Percentiles rank a stretch among this genome's conserved stretches.
phyloP scores from a whole-genome alignment of 2,888 invertebrate genomes.

The Mylabris sibirica region DNA sequence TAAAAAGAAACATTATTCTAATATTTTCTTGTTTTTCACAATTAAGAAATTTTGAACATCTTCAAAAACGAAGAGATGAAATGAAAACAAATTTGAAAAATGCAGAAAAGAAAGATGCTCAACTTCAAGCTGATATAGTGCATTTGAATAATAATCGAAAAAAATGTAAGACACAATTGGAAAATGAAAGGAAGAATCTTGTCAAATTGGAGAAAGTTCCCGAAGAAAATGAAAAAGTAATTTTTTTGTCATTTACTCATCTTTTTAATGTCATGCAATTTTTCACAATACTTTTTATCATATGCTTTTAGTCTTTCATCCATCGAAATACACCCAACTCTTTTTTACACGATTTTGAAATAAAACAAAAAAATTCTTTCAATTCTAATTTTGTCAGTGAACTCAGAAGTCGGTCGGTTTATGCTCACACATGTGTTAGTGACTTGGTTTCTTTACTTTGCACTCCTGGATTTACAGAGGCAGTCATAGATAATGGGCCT shows the following conservation, averaged over 20 bases:
- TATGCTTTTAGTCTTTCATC: too few species aligned
- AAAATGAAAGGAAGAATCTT: slow-evolving; percentile 73
- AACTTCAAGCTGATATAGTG: slow-evolving; percentile 71
- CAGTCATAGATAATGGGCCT: too few species aligned
- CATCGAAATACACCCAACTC: too few species aligned
- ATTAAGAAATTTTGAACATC: slow-evolving; percentile 66
- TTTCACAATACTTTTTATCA: too few species aligned
- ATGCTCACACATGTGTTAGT: too few species aligned
- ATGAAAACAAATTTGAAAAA: slow-evolving; percentile 69
- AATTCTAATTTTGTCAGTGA: too few species aligned
- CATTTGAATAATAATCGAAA: slow-evolving; percentile 78
- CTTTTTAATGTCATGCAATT: too few species aligned
- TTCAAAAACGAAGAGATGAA: slow-evolving; percentile 68
- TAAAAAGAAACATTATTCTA: slow-evolving; percentile 3
- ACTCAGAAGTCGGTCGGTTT: too few species aligned
- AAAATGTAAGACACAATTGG: slow-evolving; percentile 73
- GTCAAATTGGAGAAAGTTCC: slow-evolving; percentile 72
- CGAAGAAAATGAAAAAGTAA: slow-evolving; percentile 76
- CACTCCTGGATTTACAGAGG: too few species aligned
- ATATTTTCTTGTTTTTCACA: slow-evolving; percentile 2
- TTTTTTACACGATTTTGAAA: too few species aligned
- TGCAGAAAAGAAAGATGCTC: slow-evolving; percentile 72
- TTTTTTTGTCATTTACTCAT: slow-evolving; percentile 2
- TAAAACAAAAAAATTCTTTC: too few species aligned
- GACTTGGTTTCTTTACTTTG: too few species aligned